phyloP scores from a whole-genome alignment of 1,140 invertebrate genomes.

The Brachionus plicatilis region DNA sequence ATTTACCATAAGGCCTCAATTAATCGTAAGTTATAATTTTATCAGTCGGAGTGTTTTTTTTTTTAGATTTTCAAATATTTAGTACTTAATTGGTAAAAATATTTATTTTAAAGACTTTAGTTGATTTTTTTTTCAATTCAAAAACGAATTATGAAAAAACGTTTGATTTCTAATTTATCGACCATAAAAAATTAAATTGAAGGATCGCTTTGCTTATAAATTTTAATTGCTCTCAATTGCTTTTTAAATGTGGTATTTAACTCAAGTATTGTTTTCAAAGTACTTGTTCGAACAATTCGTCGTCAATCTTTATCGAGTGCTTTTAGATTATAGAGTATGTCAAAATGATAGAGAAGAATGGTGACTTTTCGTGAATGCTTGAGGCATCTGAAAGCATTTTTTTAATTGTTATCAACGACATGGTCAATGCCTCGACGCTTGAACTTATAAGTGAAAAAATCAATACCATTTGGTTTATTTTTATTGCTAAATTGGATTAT shows the following conservation, averaged over 20 bases:
- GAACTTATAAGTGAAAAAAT: background rate
- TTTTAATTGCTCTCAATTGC: background rate
- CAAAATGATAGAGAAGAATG: background rate
- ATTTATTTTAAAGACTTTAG: background rate
- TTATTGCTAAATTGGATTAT: background rate
- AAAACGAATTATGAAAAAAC: background rate
- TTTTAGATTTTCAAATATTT: background rate
- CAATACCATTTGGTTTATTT: background rate
- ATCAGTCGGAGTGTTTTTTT: background rate
- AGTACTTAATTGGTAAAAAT: background rate
- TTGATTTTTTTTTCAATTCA: background rate
- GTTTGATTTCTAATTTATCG: background rate
- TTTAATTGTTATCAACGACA: background rate
- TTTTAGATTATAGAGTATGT: background rate
- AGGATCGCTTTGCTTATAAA: background rate
- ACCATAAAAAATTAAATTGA: background rate
- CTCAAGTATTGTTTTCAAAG: background rate
- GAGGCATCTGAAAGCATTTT: background rate
- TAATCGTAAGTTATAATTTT: background rate
- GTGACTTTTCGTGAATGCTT: background rate
- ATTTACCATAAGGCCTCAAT: background rate
- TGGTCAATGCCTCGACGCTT: background rate
- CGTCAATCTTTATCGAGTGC: background rate
- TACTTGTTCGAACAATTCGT: background rate
- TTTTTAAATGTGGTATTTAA: background rate